Evolutionary conservation across 2,888 invertebrate species (phyloP).

Genomic region (Phytoseiulus persimilis): DNA sequence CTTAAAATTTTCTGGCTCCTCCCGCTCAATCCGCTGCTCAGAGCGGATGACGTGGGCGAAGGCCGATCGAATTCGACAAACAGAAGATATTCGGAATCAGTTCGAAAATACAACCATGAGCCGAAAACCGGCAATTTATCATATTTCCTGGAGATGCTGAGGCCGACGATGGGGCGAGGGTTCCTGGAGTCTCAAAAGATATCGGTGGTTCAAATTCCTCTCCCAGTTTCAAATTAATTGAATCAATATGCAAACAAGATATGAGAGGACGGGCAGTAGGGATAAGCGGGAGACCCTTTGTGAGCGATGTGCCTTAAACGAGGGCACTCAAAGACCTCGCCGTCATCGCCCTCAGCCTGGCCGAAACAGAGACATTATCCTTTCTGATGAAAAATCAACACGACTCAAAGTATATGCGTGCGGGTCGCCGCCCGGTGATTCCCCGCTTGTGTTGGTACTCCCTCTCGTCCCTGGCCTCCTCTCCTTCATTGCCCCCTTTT

Average conservation of each 20-base stretch:
- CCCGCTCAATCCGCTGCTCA: not conserved
- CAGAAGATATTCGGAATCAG: not conserved
- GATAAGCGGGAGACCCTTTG: not conserved
- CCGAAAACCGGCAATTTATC: no score
- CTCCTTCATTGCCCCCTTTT: not conserved
- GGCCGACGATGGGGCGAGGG: no score
- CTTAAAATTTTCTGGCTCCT: not conserved
- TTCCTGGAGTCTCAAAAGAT: no score
- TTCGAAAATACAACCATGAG: not conserved
- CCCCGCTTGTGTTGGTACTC: not conserved
- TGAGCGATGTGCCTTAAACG: not conserved
- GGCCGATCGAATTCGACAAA: not conserved
- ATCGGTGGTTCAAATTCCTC: no score
- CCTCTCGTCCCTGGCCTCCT: not conserved
- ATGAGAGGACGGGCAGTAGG: not conserved
- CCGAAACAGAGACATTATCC: not conserved
- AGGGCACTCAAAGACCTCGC: not conserved
- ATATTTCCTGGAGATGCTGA: no score
- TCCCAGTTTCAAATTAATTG: not conserved
- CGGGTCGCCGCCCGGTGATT: not conserved
- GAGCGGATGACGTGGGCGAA: not conserved
- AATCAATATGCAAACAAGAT: not conserved
- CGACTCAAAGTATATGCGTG: not conserved
- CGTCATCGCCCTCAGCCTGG: no score
- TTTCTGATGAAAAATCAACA: not conserved